Evolutionary conservation across 2,113 vertebrate species (phyloP), one percentile per base, ranked within the genome.

Genomic region (Catharus bicknelli): DNA sequence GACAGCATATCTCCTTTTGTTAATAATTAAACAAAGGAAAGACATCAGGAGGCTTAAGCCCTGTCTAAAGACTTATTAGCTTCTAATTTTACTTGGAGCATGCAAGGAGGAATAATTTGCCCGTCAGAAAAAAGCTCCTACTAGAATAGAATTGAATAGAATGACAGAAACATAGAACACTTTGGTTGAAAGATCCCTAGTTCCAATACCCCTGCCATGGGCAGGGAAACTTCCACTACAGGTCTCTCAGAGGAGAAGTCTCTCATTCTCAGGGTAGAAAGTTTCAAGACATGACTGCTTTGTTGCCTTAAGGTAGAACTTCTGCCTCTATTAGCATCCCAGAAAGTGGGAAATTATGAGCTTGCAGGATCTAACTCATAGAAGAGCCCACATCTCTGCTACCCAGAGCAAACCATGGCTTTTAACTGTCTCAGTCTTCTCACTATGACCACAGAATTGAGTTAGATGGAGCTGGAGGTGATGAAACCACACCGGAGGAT

Each of bases 401-500:
- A 79, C 9, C 32, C 48, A 76, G 11, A 76, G 22, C 6, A 27
- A 86, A 23, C 20, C 12, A 22, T 12, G 25, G 38, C 22, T 87
- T 86, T 64, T 34, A 78, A 59, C 10, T 6, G 8, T 16, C 53
- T 59, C 32, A 29, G 2, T 27, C n/a, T 80, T 48, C 55, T 75
- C 27, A 14, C 42, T 45, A 2, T 2, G 4, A 18, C 36, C 42
- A 50, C 22, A 16, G 63, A 40, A 43, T 23, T 42, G 30, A 48
- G 21, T 62, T 42, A 50, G 40, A 27, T 0, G 0, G 18, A 40
- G 18, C 13, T 66, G 79, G 34, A 48, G 16, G 38, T 21, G 55
- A 20, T 26, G 29, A 86, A 73, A 66, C 27, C 2, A 2, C 25
- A 45, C 16, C 0, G 0, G 11, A 61, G 27, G 50, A 51, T 53